Conservation (phyloP, 53 echinoderm and acorn worm species). For the Glandiceps talaboti region DNA sequence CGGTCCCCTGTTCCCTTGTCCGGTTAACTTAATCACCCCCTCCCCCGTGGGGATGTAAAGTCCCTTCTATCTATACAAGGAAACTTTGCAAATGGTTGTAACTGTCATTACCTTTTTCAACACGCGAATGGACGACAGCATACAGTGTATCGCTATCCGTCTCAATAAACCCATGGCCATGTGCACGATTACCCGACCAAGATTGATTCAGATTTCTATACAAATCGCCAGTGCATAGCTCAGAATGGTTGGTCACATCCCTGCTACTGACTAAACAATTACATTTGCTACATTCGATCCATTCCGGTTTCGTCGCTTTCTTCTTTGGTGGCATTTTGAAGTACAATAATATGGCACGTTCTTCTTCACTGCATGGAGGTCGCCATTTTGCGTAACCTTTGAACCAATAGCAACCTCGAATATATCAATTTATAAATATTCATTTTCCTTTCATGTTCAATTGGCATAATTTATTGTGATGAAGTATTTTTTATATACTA, state of each 20-base stretch:
- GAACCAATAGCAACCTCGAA: no score
- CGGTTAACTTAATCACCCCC: no score
- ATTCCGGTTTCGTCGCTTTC: slow-evolving; percentile 30
- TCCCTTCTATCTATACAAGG: no score
- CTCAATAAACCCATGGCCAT: neutral
- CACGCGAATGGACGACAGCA: slow-evolving; percentile 30
- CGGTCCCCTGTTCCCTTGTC: no score
- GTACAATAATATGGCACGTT: no score
- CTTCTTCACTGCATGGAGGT: no score
- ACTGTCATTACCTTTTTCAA: slow-evolving; percentile 65
- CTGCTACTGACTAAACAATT: slow-evolving; percentile 21
- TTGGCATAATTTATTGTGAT: no score
- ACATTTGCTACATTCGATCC: slow-evolving; percentile 28
- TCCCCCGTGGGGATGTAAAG: no score
- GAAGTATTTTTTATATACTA: no score
- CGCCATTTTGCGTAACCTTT: neutral
- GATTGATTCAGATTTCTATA: slow-evolving; percentile 2
- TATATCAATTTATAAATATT: no score
- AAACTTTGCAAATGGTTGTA: no score
- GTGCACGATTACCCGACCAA: neutral
- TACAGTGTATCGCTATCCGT: slow-evolving; percentile 29
- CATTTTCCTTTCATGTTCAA: no score
- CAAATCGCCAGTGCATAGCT: slow-evolving; percentile 9
- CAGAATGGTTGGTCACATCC: slow-evolving; percentile 24
- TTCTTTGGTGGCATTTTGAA: slow-evolving; percentile 51